Evolutionary conservation across 2,888 invertebrate species (phyloP).

Genomic region (Galerucella calmariensis): DNA sequence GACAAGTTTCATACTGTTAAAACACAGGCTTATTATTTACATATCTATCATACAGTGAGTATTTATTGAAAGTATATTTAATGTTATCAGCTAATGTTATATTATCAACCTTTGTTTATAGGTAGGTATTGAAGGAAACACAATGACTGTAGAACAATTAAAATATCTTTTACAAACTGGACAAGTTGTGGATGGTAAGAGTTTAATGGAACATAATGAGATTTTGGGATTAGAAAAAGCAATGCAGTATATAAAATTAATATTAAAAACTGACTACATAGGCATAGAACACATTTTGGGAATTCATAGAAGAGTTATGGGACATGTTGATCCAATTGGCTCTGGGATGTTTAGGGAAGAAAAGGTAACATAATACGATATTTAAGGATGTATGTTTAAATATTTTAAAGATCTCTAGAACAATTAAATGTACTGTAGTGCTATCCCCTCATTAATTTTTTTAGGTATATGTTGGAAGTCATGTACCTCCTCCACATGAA

Average conservation of each 20-base stretch:
- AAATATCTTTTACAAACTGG: slow-evolving; percentile 91
- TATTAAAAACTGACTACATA: slow-evolving; percentile 82
- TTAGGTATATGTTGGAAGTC: slow-evolving; percentile 92
- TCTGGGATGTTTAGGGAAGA: slow-evolving; percentile 89
- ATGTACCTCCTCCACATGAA: slow-evolving; percentile 89
- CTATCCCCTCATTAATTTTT: slow-evolving; percentile 11
- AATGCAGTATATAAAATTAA: slow-evolving; percentile 88
- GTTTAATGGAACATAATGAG: slow-evolving; percentile 96
- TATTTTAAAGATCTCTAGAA: too few species aligned
- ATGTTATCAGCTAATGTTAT: not conserved
- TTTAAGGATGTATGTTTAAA: not conserved
- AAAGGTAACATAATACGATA: slow-evolving; percentile 66
- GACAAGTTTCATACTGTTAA: slow-evolving; percentile 87
- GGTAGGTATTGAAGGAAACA: slow-evolving; percentile 96
- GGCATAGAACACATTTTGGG: slow-evolving; percentile 88
- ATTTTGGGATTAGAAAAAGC: slow-evolving; percentile 94
- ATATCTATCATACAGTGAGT: slow-evolving; percentile 90
- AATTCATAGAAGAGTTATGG: slow-evolving; percentile 91
- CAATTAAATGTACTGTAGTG: not conserved
- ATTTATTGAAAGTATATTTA: slow-evolving; percentile 9
- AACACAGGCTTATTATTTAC: slow-evolving; percentile 94
- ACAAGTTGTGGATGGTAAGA: slow-evolving; percentile 88
- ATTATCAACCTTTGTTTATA: slow-evolving; percentile 44
- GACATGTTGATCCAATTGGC: slow-evolving; percentile 93
- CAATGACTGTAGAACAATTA: slow-evolving; percentile 93